Evolutionary conservation across 2,888 invertebrate genomes (phyloP), one percentile per base, ranked within the genome.

Genomic region (Parapristionchus giblindavisi): DNA sequence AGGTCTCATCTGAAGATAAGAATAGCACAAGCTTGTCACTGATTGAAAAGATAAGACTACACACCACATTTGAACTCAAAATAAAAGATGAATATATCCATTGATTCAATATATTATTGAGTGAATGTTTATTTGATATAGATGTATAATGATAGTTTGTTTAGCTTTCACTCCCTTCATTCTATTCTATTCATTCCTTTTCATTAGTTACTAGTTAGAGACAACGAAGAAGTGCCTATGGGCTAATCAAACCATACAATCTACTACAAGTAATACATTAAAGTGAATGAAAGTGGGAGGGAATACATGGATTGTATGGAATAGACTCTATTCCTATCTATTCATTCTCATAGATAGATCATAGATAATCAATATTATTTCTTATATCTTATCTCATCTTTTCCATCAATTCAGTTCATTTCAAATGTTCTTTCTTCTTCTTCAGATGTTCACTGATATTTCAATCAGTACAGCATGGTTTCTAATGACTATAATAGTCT

Each of bases 371-470:
- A 27, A 52, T 68, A 68, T 14, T 34, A n/a, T 68, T 52, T 52
- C 27, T 24, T 32, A 8, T 34, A 21, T 54, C 51, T 52, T 52
- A 51, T 68, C 68, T n/a, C 17, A 48, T 27, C 17, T 32, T 11
- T n/a, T 32, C 40, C 29, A 61, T 40, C 65, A 40, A 29, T 65
- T 21, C 4, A 32, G 5, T 54, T 54, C 24, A 8, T n/a, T n/a
- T n/a, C n/a, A 52, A 2, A 40, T 65, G 11, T 43, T 48, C 14
- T 61, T n/a, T 36, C 43, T 65, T 48, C 11, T 11, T 43, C 24
- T 65, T 43, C 68, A 68, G 70, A 71, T 71, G 70, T 24, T 71
- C 6, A 43, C 40, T 17, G 70, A 71, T n/a, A 54, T 71, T 27
- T 56, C 56, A 6, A 29, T 71, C 17, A 6, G 4, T 2, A 71